phyloP scores from a whole-genome alignment of 64 coral and sea anemone species.

The Porites australiensis region DNA sequence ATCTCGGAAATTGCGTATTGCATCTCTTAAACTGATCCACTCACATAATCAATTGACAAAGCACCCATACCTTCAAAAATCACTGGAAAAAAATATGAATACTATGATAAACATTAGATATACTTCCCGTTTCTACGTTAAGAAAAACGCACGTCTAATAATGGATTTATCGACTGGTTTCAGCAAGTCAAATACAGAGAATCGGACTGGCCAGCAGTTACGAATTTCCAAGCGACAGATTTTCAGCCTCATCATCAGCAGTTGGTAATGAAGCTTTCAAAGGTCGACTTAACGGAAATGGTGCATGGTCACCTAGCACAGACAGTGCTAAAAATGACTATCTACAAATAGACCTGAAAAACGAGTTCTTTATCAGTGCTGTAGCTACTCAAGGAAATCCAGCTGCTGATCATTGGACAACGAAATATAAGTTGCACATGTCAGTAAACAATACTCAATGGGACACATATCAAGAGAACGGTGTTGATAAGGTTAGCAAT shows the following conservation, averaged over 20 bases:
- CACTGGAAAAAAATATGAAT: no score
- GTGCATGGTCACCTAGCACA: not conserved
- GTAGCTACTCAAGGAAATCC: conserved; percentile 34
- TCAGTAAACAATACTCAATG: not conserved
- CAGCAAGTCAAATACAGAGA: not conserved
- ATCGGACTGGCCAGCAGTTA: not conserved
- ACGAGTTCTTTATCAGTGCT: conserved; percentile 9
- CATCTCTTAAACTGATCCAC: no score
- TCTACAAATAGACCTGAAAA: not conserved
- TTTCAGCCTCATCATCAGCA: not conserved
- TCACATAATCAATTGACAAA: no score
- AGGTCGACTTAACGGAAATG: not conserved
- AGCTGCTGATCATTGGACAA: not conserved
- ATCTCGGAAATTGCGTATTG: no score
- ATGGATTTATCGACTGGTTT: not conserved
- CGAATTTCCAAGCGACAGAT: not conserved
- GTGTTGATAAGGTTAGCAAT: conserved; percentile 4
- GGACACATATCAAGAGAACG: not conserved
- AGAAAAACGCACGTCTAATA: no score
- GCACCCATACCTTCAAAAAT: no score
- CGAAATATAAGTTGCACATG: not conserved
- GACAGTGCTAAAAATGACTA: not conserved
- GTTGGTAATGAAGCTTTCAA: not conserved
- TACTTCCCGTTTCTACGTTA: no score
- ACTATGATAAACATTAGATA: no score